Conservation (phyloP, 23 tunicate species). For the Trididemnum miniatum region DNA sequence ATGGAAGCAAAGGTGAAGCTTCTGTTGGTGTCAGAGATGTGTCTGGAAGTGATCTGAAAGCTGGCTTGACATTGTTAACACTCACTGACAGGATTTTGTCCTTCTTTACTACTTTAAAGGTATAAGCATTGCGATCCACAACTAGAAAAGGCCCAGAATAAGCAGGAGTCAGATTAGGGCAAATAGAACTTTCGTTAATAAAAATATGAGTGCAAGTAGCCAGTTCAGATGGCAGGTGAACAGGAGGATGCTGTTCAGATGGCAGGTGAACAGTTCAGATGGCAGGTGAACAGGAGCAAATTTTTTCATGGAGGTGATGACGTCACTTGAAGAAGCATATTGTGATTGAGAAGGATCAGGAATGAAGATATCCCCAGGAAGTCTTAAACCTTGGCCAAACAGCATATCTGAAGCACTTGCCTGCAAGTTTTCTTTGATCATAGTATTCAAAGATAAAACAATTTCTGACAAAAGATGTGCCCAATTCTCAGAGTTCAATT, state of each 20-base stretch:
- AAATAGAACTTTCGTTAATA: not conserved
- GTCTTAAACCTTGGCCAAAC: not conserved
- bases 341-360: not conserved
- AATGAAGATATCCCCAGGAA: not conserved
- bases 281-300: not conserved
- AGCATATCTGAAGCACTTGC: not conserved
- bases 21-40: no score
- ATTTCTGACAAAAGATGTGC: not conserved
- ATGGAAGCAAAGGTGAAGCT: no score
- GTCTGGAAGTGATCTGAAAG: no score
- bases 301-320: not conserved
- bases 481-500: not conserved
- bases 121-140: not conserved
- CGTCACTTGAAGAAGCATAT: not conserved
- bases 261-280: not conserved
- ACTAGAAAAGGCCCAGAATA: not conserved
- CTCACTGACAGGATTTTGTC: no score
- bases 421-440: not conserved
- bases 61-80: not conserved
- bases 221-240: not conserved
- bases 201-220: not conserved
- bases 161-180: not conserved
- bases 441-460: not conserved
- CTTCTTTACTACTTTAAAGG: not conserved
- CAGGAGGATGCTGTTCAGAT: not conserved